Evolutionary conservation across 2,113 vertebrate species (phyloP), one percentile per base, ranked within the genome.

Genomic region (Lepidothrix coronata): DNA sequence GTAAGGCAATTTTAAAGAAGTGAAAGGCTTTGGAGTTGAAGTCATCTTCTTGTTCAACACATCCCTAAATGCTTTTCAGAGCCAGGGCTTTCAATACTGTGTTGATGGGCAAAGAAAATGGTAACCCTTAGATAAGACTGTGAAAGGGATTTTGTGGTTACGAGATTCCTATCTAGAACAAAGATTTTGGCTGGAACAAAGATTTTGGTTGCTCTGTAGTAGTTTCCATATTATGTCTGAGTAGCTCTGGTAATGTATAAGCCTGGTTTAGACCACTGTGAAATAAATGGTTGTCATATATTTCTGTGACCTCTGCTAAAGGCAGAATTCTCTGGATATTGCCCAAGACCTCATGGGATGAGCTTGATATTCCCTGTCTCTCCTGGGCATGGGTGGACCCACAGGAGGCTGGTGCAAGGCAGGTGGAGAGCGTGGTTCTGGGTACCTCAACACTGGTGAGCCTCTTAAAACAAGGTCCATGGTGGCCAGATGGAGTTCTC

Each of bases 221-320:
- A 20, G 20, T 23, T 46, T 18, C 52, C 15, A 0, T 5, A 1
- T 5, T 8, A 55, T 10, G 31, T 5, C 59, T 43, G 54, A 63
- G 49, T 8, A 14, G 72, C 33, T 35, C 75, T 63, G 94, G 5
- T 25, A 16, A 25, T 1, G 0, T 2, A 9, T 54, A 63, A 17
- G 54, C 1, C 3, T 30, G 80, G 12, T 12, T 35, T 30, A 28
- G 21, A 5, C 24, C 28, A 1, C n/a, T 18, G 35, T 58, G 51
- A 27, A 71, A 44, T 0, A 27, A 71, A 44, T 0, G n/a, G 3
- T 9, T n/a, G 6, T 9, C 66, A 3, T 0, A 0, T 3, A 7
- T 14, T 71, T 17, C 65, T 62, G 23, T 5, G n/a, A 11, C 51
- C 28, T 33, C 48, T 63, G 27, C 77, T 51, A 18, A 20, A 43